Evolutionary conservation across 2,113 vertebrate genomes (phyloP).

Genomic region (Myocastor coypus): DNA sequence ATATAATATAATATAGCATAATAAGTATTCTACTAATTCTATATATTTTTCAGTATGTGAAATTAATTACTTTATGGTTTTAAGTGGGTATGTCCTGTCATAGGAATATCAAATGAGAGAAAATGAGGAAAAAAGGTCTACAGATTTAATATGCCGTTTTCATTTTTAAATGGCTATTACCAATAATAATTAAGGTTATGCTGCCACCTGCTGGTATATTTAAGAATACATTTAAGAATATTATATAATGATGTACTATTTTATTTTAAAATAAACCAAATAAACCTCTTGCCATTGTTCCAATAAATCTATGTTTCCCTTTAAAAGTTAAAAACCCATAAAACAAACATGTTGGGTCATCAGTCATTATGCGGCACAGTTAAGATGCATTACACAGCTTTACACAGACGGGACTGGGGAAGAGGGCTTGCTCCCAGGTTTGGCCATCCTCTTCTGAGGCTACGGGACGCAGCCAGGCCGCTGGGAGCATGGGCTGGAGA

Average conservation of each 20-base stretch:
- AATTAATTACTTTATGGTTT: background rate
- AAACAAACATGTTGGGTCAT: background rate
- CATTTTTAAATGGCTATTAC: background rate
- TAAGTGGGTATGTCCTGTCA: background rate
- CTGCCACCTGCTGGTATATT: slow-evolving; percentile 81
- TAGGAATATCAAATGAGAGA: background rate
- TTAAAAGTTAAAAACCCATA: background rate
- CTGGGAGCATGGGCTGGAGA: background rate
- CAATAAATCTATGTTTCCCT: background rate
- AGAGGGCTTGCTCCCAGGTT: background rate
- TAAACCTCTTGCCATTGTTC: slow-evolving; percentile 49
- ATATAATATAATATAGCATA: too few species aligned
- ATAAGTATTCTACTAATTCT: too few species aligned
- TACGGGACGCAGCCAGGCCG: background rate
- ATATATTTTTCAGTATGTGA: slow-evolving; percentile 15
- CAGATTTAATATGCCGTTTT: slow-evolving; percentile 5
- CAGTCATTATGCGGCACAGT: background rate
- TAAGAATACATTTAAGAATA: background rate
- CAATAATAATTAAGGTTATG: slow-evolving; percentile 63
- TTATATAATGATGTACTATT: background rate
- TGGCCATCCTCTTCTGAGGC: background rate
- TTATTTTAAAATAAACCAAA: slow-evolving; percentile 64
- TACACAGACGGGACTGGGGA: background rate
- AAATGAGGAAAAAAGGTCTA: background rate
- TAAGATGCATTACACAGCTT: slow-evolving; percentile 10